Percentiles rank a stretch among this genome's conserved stretches.
phyloP scores from a whole-genome alignment of 2,113 vertebrate species.

The Alces alces region DNA sequence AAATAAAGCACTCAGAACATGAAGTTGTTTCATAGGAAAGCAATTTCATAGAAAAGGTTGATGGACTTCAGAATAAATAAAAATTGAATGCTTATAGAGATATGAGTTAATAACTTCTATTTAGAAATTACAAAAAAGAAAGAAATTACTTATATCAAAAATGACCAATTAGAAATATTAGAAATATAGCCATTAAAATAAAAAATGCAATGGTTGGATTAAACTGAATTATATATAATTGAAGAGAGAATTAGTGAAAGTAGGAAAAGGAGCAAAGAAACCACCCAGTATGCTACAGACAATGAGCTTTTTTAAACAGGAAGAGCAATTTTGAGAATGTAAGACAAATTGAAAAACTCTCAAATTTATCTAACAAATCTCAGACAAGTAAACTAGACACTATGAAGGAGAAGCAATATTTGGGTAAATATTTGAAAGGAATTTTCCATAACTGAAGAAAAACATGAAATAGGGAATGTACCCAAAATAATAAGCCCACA shows the following conservation, averaged over 20 bases:
- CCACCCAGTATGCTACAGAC: not conserved
- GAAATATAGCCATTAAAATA: not conserved
- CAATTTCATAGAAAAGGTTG: not conserved
- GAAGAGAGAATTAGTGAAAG: not conserved
- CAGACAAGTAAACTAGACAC: not conserved
- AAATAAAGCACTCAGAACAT: not conserved
- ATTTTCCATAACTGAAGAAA: not conserved
- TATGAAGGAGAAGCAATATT: not conserved
- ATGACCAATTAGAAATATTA: not conserved
- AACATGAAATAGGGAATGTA: not conserved
- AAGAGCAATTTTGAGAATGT: not conserved
- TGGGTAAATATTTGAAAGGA: not conserved
- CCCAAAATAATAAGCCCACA: not conserved
- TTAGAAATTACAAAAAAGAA: conserved; percentile 21
- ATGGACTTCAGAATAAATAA: not conserved
- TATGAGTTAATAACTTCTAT: not conserved
- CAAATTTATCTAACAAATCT: not conserved
- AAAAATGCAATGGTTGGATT: not conserved
- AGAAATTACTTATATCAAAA: not conserved
- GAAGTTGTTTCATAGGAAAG: not conserved
- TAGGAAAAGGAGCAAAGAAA: not conserved
- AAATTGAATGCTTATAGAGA: not conserved
- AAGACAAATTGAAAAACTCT: not conserved
- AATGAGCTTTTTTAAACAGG: not conserved
- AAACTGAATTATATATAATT: not conserved